phyloP scores from a whole-genome alignment of 2,113 vertebrate species.

The Hydrolagus affinis region DNA sequence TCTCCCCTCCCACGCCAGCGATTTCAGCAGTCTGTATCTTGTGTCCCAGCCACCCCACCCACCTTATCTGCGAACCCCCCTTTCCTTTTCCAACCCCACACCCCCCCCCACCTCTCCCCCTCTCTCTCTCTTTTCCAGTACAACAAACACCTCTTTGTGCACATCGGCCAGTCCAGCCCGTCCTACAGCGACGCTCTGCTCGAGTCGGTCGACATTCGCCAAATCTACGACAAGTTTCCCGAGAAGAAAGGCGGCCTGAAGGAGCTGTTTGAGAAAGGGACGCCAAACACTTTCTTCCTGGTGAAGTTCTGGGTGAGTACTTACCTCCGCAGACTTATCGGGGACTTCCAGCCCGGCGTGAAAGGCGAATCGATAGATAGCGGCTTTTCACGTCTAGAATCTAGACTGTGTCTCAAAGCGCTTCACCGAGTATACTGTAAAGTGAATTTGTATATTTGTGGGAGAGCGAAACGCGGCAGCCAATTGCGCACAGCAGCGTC shows the following conservation, averaged over 20 bases:
- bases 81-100: neutral
- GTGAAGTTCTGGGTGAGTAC: slow-evolving; percentile 88
- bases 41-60: too few species aligned
- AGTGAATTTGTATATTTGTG: too few species aligned
- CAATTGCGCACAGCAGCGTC: too few species aligned
- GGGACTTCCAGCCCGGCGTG: too few species aligned
- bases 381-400: too few species aligned
- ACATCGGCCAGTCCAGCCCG: slow-evolving; percentile 82
- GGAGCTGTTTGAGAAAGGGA: slow-evolving; percentile 83
- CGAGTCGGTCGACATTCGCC: slow-evolving; percentile 80
- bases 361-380: too few species aligned
- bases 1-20: too few species aligned
- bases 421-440: too few species aligned
- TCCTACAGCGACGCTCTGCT: slow-evolving; percentile 79
- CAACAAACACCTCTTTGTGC: slow-evolving; percentile 87
- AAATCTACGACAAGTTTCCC: slow-evolving; percentile 91
- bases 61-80: neutral
- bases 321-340: too few species aligned
- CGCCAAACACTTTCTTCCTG: slow-evolving; percentile 79
- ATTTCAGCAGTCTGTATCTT: too few species aligned
- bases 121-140: slow-evolving; percentile 58
- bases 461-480: too few species aligned
- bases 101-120: neutral
- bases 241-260: slow-evolving; percentile 89
- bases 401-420: too few species aligned